phyloP scores from a whole-genome alignment of 2,888 invertebrate species.

The Bhutanitis thaidina region DNA sequence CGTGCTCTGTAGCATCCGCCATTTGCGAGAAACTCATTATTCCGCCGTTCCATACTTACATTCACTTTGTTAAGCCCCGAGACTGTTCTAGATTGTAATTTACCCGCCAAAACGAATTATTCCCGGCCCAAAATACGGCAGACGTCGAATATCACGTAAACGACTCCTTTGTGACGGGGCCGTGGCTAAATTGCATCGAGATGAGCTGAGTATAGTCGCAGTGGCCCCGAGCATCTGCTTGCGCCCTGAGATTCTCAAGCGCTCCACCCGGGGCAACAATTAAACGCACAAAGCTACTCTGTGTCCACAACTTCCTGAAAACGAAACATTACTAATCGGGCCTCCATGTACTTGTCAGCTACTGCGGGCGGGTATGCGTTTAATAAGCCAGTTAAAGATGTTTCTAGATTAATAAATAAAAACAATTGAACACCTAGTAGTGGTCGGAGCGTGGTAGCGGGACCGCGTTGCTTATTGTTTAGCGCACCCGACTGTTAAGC shows the following conservation, averaged over 20 bases:
- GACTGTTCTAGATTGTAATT: slow-evolving; percentile 20
- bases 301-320: slow-evolving; percentile 37
- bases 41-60: neutral
- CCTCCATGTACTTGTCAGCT: slow-evolving; percentile 28
- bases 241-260: neutral
- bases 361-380: slow-evolving; percentile 15
- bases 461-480: too few species aligned
- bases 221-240: neutral
- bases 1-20: too few species aligned
- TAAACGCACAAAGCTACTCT: slow-evolving; percentile 35
- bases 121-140: slow-evolving; percentile 25
- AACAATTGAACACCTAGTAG: too few species aligned
- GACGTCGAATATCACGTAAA: slow-evolving; percentile 34
- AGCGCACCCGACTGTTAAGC: too few species aligned
- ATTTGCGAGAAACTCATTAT: neutral
- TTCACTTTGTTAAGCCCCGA: neutral
- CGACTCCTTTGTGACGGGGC: slow-evolving; percentile 28
- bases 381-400: neutral
- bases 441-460: too few species aligned
- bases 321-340: slow-evolving; percentile 31
- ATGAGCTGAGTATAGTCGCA: neutral
- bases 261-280: slow-evolving; percentile 23
- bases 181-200: slow-evolving; percentile 25
- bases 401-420: too few species aligned
- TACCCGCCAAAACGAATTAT: slow-evolving; percentile 29